These are phyloP conservation scores for Temnothorax longispinosus DNA, from an alignment of 1,140 invertebrate genomes.

Conservation along the genomic window DNA sequence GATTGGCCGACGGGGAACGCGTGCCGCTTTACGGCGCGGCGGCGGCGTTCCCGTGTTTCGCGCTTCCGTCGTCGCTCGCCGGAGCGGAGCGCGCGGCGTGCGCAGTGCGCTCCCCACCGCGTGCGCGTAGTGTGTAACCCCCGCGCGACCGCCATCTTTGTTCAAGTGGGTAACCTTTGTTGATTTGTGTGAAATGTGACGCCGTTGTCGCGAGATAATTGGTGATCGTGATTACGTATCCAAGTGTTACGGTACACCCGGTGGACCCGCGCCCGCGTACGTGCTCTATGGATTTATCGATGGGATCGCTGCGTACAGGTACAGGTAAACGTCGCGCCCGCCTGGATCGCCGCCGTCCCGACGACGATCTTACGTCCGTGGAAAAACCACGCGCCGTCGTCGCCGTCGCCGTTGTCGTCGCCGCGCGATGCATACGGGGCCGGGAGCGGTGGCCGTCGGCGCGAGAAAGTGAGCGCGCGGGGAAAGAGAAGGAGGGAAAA, in stretches of 20 bases:
- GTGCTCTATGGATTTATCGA: slow-evolving; percentile 63
- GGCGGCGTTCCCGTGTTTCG: slow-evolving; percentile 43
- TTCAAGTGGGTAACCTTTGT: slow-evolving; percentile 85
- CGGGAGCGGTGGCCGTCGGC: slow-evolving; percentile 14
- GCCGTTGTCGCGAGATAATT: slow-evolving; percentile 80
- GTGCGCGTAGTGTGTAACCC: slow-evolving; percentile 73
- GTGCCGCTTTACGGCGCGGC: slow-evolving; percentile 64
- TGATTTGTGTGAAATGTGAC: slow-evolving; percentile 86
- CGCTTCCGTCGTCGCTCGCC: slow-evolving; percentile 62
- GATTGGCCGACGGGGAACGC: slow-evolving; percentile 73
- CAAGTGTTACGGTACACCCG: slow-evolving; percentile 52
- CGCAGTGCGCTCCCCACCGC: slow-evolving; percentile 73
- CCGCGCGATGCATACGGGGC: slow-evolving; percentile 71
- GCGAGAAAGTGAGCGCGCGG: neutral
- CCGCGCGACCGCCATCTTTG: slow-evolving; percentile 83
- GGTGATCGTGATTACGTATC: slow-evolving; percentile 77
- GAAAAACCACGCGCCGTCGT: slow-evolving; percentile 58
- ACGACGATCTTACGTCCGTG: slow-evolving; percentile 2
- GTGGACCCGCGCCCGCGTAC: slow-evolving; percentile 48
- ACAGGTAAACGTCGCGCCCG: slow-evolving; percentile 29
- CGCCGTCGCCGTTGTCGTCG: neutral
- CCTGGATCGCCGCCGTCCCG: neutral
- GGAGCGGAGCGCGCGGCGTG: slow-evolving; percentile 66
- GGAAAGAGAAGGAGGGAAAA: neutral
- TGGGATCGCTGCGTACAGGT: slow-evolving; percentile 69